Conservation (phyloP, 2,888 invertebrate species). For the Pandemis cinnamomeana region DNA sequence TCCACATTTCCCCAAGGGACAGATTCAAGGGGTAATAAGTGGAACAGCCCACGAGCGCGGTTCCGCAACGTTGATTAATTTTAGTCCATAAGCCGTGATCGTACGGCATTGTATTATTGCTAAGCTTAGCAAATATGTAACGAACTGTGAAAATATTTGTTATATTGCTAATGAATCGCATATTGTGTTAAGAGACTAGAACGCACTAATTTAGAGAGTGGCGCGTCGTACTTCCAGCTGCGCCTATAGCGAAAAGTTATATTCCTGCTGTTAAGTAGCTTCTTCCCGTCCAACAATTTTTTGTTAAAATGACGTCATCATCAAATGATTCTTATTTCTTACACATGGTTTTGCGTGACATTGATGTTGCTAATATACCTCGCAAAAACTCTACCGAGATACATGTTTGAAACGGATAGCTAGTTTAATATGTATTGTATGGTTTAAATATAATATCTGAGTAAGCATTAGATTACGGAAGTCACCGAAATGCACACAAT, state of each 20-base stretch:
- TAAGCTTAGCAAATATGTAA: neutral
- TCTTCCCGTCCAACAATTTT: no score
- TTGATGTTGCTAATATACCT: no score
- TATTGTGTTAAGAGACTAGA: constrained; percentile 2
- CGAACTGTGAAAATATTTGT: constrained; percentile 10
- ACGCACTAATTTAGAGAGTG: neutral
- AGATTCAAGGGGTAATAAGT: constrained; percentile 25
- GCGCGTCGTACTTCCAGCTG: neutral
- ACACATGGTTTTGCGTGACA: no score
- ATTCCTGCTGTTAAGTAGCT: no score
- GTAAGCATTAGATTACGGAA: no score
- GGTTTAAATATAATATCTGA: no score
- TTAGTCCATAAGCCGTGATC: constrained; percentile 26
- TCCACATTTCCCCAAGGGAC: constrained; percentile 27
- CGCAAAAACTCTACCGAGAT: no score
- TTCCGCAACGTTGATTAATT: constrained; percentile 37
- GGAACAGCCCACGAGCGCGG: constrained; percentile 20
- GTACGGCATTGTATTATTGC: constrained; percentile 15
- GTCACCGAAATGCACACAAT: no score
- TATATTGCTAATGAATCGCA: constrained; percentile 10
- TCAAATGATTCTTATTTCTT: no score
- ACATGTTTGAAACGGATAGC: no score
- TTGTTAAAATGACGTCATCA: no score
- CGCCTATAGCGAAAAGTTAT: neutral
- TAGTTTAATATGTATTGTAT: no score